phyloP scores from a whole-genome alignment of 2,797 vertebrate species.

The Anas flavirostris region DNA sequence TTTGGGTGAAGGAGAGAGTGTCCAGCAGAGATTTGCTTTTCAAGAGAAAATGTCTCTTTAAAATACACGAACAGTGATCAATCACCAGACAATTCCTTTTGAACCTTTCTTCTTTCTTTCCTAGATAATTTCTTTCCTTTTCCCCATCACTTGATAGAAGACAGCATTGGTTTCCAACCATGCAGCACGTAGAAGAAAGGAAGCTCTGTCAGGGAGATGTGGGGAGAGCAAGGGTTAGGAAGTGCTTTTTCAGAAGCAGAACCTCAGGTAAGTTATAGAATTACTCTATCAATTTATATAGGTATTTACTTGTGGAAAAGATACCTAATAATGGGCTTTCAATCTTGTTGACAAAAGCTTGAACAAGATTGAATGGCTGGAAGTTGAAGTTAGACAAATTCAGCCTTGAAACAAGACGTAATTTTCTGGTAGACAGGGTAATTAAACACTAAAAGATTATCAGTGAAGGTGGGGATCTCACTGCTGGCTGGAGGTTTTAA shows the following conservation, averaged over 20 bases:
- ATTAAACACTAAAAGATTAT: conserved; percentile 43
- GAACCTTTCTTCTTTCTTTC: not conserved
- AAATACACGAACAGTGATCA: not conserved
- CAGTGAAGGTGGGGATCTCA: not conserved
- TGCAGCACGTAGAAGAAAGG: not conserved
- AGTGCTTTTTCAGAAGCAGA: not conserved
- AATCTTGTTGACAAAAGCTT: conserved; percentile 53
- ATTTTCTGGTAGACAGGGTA: conserved; percentile 35
- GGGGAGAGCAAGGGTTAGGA: not conserved
- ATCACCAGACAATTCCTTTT: not conserved
- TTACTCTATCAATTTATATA: conserved; percentile 7
- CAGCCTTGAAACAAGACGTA: conserved; percentile 34
- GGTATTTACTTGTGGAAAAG: conserved; percentile 10
- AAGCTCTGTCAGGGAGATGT: not conserved
- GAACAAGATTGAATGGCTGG: conserved; percentile 32
- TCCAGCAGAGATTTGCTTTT: not conserved
- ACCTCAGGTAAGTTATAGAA: not conserved
- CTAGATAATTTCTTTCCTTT: not conserved
- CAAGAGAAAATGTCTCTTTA: not conserved
- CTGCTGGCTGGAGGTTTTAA: not conserved
- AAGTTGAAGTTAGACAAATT: conserved; percentile 37
- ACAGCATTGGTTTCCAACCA: not conserved
- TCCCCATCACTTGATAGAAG: not conserved
- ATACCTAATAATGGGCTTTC: conserved; percentile 38
- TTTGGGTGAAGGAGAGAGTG: not conserved